These are phyloP conservation scores for Sinonovacula constricta DNA, from an alignment of 1,140 invertebrate genomes.

Conservation along the genomic window DNA sequence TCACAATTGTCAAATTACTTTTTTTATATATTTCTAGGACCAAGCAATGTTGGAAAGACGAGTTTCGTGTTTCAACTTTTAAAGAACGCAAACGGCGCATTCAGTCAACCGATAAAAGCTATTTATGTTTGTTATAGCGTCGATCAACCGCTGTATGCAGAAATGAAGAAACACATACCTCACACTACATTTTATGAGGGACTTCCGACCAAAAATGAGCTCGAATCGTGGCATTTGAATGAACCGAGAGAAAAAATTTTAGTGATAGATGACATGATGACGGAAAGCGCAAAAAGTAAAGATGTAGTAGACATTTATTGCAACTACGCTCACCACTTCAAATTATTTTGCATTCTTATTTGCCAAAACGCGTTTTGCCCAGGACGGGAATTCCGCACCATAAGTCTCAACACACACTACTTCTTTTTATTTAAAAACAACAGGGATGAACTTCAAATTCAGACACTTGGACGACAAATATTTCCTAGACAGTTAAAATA, in stretches of 20 bases:
- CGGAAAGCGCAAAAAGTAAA: not conserved
- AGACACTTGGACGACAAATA: no score
- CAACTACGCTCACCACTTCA: not conserved
- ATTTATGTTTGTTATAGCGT: not conserved
- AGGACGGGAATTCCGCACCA: not conserved
- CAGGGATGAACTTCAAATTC: no score
- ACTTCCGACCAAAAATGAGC: not conserved
- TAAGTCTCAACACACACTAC: not conserved
- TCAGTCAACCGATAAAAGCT: not conserved
- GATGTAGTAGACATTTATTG: not conserved
- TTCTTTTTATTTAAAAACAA: not conserved
- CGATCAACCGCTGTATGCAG: not conserved
- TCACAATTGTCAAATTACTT: not conserved
- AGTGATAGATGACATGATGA: not conserved
- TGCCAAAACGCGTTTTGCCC: not conserved
- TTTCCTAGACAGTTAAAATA: no score
- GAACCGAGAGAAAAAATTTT: not conserved
- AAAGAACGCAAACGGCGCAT: not conserved
- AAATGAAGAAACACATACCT: not conserved
- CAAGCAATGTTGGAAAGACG: not conserved
- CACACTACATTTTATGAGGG: not conserved
- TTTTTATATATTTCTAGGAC: conserved; percentile 15
- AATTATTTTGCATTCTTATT: not conserved
- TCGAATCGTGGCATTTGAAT: not conserved
- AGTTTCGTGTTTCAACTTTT: not conserved